These are phyloP conservation scores for Circaetus gallicus DNA, from an alignment of 2,113 vertebrate species.

Conservation along the genomic window DNA sequence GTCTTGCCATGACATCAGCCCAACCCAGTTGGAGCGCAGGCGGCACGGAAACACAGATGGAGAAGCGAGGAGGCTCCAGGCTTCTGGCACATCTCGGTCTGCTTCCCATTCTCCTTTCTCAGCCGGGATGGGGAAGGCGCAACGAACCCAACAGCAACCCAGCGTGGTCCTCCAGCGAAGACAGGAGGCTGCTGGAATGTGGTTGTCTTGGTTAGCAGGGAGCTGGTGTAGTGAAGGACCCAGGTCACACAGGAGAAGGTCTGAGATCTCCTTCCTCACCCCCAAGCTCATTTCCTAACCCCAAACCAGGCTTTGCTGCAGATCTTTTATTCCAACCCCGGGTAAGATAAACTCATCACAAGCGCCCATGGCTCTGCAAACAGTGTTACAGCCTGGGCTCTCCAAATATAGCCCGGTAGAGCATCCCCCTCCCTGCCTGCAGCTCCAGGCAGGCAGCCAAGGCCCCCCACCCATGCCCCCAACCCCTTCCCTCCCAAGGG, in stretches of 20 bases:
- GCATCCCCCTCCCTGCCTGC: background rate
- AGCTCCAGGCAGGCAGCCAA: background rate
- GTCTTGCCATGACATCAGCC: conserved; percentile 13
- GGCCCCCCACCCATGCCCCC: background rate
- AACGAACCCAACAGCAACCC: background rate
- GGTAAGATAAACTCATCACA: background rate
- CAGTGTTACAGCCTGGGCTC: background rate
- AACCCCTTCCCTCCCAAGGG: background rate
- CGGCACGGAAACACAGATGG: background rate
- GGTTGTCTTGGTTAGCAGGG: background rate
- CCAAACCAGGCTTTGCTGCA: background rate
- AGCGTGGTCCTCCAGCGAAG: fast-evolving
- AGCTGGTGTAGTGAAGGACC: background rate
- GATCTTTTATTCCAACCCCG: fast-evolving
- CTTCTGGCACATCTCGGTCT: background rate
- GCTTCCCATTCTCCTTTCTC: background rate
- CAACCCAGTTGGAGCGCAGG: background rate
- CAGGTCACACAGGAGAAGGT: background rate
- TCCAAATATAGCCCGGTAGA: background rate
- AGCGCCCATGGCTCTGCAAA: background rate
- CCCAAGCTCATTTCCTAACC: background rate
- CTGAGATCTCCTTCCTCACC: background rate
- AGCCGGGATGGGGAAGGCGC: background rate
- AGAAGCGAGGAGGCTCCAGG: background rate
- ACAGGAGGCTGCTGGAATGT: background rate